Evolutionary conservation across 53 echinoderm and acorn worm species (phyloP).

Genomic region (Arbacia lixula): DNA sequence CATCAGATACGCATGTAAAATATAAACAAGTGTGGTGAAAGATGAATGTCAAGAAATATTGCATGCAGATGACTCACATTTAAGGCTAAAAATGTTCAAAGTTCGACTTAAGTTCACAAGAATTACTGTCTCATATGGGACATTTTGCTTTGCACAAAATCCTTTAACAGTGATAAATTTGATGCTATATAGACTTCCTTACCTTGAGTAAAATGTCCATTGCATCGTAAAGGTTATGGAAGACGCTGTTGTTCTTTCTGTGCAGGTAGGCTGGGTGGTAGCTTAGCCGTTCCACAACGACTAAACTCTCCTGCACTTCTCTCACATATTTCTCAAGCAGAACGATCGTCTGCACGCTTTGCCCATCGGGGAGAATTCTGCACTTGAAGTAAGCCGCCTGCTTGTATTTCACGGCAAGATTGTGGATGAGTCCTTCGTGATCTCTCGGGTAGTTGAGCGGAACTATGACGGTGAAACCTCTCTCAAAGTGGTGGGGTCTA

Average conservation of each 20-base stretch:
- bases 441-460: conserved; percentile 44
- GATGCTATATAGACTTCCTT: too few relatives aligned
- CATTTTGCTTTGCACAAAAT: neutral
- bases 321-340: conserved; percentile 38
- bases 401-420: conserved; percentile 57
- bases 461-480: conserved; percentile 64
- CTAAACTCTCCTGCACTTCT: conserved; percentile 64
- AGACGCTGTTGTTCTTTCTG: conserved; percentile 60
- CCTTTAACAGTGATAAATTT: too few relatives aligned
- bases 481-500: conserved; percentile 57
- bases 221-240: conserved; percentile 48
- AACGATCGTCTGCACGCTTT: conserved; percentile 56
- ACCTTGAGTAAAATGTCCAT: conserved; percentile 46
- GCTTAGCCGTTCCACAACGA: conserved; percentile 54
- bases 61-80: too few relatives aligned
- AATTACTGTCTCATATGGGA: neutral
- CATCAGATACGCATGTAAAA: too few relatives aligned
- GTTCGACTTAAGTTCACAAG: too few relatives aligned
- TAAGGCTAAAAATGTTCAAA: neutral
- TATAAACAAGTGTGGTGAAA: too few relatives aligned
- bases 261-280: conserved; percentile 69
- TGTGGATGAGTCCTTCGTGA: conserved; percentile 52
- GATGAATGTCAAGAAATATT: too few relatives aligned
- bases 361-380: conserved; percentile 38
- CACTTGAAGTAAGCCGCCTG: conserved; percentile 76